Percentiles rank a stretch among this genome's conserved stretches.
Evolutionary conservation across 2,888 invertebrate species (phyloP).

Genomic region (Drosophila meridionalis): DNA sequence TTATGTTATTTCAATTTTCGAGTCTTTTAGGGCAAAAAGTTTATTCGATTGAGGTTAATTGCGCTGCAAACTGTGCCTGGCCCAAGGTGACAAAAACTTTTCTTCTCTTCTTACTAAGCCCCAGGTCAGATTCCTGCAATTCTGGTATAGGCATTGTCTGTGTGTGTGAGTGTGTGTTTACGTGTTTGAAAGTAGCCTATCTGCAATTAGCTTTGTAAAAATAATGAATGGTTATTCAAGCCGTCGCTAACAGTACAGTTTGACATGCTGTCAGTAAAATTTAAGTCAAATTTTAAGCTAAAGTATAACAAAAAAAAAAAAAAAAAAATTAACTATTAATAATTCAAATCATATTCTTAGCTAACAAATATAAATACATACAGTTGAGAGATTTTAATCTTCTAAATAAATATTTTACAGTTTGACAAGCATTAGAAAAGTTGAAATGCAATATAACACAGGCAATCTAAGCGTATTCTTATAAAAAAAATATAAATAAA

Average conservation of each 20-base stretch:
- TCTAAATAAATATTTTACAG: background rate
- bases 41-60: conserved; percentile 61
- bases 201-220: conserved; percentile 2
- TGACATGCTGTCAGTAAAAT: background rate
- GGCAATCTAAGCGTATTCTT: background rate
- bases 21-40: conserved; percentile 41
- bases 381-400: no score
- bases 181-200: background rate
- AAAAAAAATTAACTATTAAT: background rate
- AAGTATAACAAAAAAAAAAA: background rate
- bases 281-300: background rate
- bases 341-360: background rate
- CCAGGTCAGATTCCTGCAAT: conserved; percentile 12
- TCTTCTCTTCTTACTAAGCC: background rate
- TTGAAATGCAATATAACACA: background rate
- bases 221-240: background rate
- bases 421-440: background rate
- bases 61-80: conserved; percentile 22
- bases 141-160: background rate
- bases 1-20: conserved; percentile 55
- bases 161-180: background rate
- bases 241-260: background rate
- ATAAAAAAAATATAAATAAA: background rate
- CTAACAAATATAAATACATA: no score
- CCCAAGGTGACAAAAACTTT: conserved; percentile 11